These are phyloP conservation scores for Fringilla coelebs DNA, from an alignment of 2,797 vertebrate species.

Conservation along the genomic window DNA sequence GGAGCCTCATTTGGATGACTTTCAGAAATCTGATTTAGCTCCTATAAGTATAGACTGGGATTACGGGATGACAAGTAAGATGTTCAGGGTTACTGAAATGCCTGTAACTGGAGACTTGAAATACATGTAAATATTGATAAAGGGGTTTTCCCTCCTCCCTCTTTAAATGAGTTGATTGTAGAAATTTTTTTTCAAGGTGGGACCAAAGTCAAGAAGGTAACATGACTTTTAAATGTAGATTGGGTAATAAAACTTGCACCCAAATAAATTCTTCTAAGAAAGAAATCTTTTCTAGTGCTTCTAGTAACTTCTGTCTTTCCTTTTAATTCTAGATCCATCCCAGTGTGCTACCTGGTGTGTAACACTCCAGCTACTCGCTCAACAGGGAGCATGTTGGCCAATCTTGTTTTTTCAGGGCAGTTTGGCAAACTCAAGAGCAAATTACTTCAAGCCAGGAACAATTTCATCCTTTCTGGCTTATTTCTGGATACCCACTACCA, in stretches of 20 bases:
- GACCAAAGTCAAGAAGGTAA: background rate
- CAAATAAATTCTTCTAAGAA: background rate
- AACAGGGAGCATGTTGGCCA: rapidly evolving
- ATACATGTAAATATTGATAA: background rate
- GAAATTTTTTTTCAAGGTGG: background rate
- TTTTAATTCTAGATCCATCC: background rate
- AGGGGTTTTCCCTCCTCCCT: rapidly evolving
- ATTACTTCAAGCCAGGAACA: background rate
- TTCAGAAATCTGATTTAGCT: background rate
- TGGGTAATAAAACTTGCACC: background rate
- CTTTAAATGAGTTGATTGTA: background rate
- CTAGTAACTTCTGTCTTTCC: background rate
- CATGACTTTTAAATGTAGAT: background rate
- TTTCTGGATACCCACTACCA: background rate
- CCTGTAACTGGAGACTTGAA: background rate
- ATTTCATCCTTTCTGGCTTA: background rate
- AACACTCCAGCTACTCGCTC: background rate
- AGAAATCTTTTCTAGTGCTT: background rate
- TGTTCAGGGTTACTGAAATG: background rate
- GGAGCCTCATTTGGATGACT: background rate
- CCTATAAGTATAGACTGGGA: background rate
- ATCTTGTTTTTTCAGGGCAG: background rate
- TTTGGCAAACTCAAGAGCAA: background rate
- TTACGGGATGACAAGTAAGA: background rate
- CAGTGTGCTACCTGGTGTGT: background rate